phyloP scores from a whole-genome alignment of 2,113 vertebrate genomes.

The Phrynosoma blainvillii region DNA sequence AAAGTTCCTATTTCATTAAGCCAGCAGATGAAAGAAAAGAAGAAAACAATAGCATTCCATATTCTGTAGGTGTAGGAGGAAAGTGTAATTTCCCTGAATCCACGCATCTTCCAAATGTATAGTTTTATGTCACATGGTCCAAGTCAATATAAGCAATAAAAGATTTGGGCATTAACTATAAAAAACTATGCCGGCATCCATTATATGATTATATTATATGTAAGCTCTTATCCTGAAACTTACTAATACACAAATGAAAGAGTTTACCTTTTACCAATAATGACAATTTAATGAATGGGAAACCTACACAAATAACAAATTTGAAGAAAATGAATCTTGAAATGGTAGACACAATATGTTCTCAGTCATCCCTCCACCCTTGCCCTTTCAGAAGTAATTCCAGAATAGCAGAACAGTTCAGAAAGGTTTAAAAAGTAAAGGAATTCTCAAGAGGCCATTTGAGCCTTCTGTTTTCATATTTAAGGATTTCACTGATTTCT shows the following conservation, averaged over 20 bases:
- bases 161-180: neutral
- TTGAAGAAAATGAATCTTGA: neutral
- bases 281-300: neutral
- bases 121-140: neutral
- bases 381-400: neutral
- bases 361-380: neutral
- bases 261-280: neutral
- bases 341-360: neutral
- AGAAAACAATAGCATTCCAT: neutral
- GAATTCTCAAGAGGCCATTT: neutral
- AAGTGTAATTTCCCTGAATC: neutral
- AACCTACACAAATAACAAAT: neutral
- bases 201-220: neutral
- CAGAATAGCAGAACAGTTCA: neutral
- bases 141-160: neutral
- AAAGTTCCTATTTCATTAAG: slow-evolving; percentile 19
- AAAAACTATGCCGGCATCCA: neutral
- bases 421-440: neutral
- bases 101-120: neutral
- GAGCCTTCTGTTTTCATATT: neutral
- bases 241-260: neutral
- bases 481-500: neutral
- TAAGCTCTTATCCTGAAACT: neutral
- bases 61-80: neutral
- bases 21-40: neutral